These are phyloP conservation scores for Parthenolecanium corni DNA, from an alignment of 2,888 invertebrate species.

Conservation along the genomic window DNA sequence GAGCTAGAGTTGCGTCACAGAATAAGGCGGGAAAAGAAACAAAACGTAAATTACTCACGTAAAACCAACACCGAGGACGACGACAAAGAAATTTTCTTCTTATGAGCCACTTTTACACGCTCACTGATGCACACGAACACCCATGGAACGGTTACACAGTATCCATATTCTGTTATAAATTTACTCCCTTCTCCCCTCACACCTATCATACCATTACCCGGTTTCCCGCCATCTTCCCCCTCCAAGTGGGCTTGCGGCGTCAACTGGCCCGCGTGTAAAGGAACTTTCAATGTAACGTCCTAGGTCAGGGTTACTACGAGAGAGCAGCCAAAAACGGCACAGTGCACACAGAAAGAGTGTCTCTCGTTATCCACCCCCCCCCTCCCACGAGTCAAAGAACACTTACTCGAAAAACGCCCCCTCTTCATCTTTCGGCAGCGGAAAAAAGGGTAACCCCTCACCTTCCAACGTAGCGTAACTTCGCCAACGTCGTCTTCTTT, in stretches of 20 bases:
- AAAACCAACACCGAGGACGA: too few relatives aligned
- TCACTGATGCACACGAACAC: too few relatives aligned
- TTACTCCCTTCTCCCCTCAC: conserved; percentile 8
- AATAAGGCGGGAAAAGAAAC: too few relatives aligned
- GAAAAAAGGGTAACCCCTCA: too few relatives aligned
- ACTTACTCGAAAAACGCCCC: not conserved
- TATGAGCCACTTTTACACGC: too few relatives aligned
- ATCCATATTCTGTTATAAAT: conserved; percentile 24
- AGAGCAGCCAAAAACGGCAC: too few relatives aligned
- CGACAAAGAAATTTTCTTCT: not conserved
- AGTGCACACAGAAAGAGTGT: not conserved
- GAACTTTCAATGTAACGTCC: conserved; percentile 26
- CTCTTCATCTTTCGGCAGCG: too few relatives aligned
- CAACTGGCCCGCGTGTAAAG: not conserved
- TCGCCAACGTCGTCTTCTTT: conserved; percentile 1
- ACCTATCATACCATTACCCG: not conserved
- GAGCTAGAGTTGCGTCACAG: too few relatives aligned
- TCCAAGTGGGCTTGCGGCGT: too few relatives aligned
- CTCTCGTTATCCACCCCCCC: not conserved
- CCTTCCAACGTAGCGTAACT: not conserved
- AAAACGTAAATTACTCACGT: too few relatives aligned
- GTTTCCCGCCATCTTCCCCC: too few relatives aligned
- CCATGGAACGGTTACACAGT: not conserved
- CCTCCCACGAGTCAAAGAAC: not conserved
- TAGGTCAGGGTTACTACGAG: conserved; percentile 28